Evolutionary conservation across 2,888 invertebrate species (phyloP), one percentile per base, ranked within the genome.

Genomic region (Adelphocoris suturalis): DNA sequence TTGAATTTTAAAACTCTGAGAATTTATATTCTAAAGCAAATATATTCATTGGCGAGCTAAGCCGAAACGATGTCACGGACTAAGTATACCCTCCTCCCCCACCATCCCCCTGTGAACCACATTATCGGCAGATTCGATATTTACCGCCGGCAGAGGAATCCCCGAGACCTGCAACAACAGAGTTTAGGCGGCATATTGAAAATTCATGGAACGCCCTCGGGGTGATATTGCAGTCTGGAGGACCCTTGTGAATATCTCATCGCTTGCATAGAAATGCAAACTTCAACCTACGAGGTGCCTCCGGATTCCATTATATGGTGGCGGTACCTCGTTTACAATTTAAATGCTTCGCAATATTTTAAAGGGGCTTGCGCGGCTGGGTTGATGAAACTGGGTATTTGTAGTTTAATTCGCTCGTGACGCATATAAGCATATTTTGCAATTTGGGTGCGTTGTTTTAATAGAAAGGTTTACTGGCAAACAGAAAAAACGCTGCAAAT

Each of bases 41-140:
- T 61, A 61, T 61, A 61, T 61, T 61, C 19, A 61, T 61, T 4
- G n/a, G 19, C 11, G 2, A 16, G 4, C 57, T 16, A 16, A 57
- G 57, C 57, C 57, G 3, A 61, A 61, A 61, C n/a, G 16, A 61
- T 19, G 61, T 61, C 3, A 61, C 2, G 61, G n/a, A 0, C 61
- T 61, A 61, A 61, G 2, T 14, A 61, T n/a, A n/a, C n/a, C 61
- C 61, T 3, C n/a, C 61, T 11, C 2, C 52, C 52, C 12, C 16
- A 1, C 52, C 13, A 11, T 11, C 14, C 3, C 52, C 2, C 16
- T 7, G 37, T 11, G 52, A 52, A 52, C 14, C 9, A n/a, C n/a
- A n/a, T 61, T 61, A 61, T 61, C 61, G 61, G n/a, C n/a, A 61
- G n/a, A 61, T 61, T 61, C n/a, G 61, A 61, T 61, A 61, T 61